These are phyloP conservation scores for Steinernema carpocapsae DNA, from an alignment of 2,888 invertebrate genomes.

Conservation along the genomic window DNA sequence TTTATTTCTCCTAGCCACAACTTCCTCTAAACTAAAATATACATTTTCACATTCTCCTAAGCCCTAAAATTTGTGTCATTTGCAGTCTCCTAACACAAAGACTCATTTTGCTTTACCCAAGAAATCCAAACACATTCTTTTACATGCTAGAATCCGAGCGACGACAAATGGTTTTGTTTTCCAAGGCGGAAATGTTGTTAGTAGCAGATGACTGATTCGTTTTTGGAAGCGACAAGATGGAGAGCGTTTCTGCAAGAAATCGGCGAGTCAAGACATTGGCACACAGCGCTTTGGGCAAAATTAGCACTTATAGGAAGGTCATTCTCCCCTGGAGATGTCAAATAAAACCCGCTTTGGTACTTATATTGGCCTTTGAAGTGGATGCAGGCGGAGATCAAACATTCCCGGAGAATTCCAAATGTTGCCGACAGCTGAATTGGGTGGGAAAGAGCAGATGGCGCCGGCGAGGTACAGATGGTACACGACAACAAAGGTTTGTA, in stretches of 20 bases:
- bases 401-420: background rate
- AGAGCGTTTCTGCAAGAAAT: background rate
- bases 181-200: no score
- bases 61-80: no score
- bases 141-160: no score
- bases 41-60: no score
- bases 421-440: conserved; percentile 15
- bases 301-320: conserved; percentile 21
- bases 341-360: background rate
- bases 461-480: background rate
- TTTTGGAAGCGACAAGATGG: background rate
- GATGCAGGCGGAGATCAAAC: conserved; percentile 11
- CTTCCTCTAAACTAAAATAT: no score
- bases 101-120: no score
- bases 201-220: no score
- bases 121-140: no score
- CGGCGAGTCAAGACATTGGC: background rate
- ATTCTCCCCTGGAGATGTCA: background rate
- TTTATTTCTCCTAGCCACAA: no score
- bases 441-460: background rate
- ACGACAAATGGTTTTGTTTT: no score
- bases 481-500: background rate
- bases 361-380: background rate
- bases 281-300: conserved; percentile 4
- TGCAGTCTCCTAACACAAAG: no score